These are phyloP conservation scores for Helleia helle DNA, from an alignment of 2,888 invertebrate species.

Conservation along the genomic window DNA sequence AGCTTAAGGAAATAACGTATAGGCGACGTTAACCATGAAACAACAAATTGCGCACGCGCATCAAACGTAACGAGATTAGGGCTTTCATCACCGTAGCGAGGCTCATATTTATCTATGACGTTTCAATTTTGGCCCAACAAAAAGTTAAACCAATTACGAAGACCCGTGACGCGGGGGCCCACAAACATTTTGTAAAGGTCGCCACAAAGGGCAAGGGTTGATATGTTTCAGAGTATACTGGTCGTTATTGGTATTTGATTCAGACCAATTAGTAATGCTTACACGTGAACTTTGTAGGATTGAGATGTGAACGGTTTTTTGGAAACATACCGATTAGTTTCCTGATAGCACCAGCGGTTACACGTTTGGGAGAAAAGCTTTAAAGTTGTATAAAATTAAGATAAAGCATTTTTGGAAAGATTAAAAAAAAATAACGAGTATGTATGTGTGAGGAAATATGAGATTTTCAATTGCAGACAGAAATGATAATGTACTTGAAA, in stretches of 20 bases:
- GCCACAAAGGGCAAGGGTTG: slow-evolving; percentile 14
- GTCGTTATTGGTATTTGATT: slow-evolving; percentile 63
- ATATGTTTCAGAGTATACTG: slow-evolving; percentile 28
- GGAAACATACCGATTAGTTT: slow-evolving; percentile 27
- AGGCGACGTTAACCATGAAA: no score
- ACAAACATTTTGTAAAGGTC: slow-evolving; percentile 10
- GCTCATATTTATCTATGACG: slow-evolving; percentile 55
- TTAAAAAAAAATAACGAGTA: no score
- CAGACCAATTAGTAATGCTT: slow-evolving; percentile 70
- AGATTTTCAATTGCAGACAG: no score
- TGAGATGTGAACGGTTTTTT: slow-evolving; percentile 35
- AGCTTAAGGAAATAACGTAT: no score
- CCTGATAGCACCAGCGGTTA: not conserved
- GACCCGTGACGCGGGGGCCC: slow-evolving; percentile 22
- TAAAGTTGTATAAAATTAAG: no score
- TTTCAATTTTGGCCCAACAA: slow-evolving; percentile 50
- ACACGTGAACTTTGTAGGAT: slow-evolving; percentile 50
- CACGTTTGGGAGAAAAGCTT: no score
- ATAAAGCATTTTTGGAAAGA: no score
- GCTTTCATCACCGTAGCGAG: slow-evolving; percentile 45
- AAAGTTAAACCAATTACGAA: slow-evolving; percentile 30
- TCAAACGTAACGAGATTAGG: slow-evolving; percentile 56
- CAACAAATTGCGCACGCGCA: slow-evolving; percentile 36
- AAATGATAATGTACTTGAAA: not conserved
- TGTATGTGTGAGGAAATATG: no score